phyloP scores from a whole-genome alignment of 2,113 vertebrate genomes.

The Oceanites oceanicus region DNA sequence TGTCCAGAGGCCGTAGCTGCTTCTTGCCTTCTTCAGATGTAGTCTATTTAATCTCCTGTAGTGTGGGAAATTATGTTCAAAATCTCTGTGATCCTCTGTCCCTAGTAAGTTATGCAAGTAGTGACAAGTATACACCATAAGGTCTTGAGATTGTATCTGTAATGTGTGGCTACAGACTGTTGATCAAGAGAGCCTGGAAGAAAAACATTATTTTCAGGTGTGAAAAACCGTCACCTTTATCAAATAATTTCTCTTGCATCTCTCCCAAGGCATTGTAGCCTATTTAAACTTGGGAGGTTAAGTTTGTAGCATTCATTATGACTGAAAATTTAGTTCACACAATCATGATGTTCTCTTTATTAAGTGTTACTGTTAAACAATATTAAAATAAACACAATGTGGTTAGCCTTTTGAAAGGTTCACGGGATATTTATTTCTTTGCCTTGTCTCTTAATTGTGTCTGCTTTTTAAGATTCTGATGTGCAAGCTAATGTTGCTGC shows the following conservation, averaged over 20 bases:
- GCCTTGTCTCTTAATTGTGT: constrained; percentile 68
- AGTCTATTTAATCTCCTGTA: constrained; percentile 85
- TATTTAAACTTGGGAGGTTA: constrained; percentile 90
- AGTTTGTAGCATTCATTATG: constrained; percentile 87
- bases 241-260: constrained; percentile 84
- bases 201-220: constrained; percentile 96
- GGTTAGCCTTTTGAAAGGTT: constrained; percentile 70
- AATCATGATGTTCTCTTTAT: constrained; percentile 78
- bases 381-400: constrained; percentile 70
- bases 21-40: constrained; percentile 76
- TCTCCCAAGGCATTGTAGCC: constrained; percentile 81
- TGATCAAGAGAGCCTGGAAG: constrained; percentile 86
- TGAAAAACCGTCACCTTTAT: constrained; percentile 94
- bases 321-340: constrained; percentile 80
- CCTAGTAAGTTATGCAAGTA: constrained; percentile 88
- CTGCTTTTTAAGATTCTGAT: constrained; percentile 39
- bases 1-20: constrained; percentile 62
- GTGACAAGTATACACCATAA: constrained; percentile 89
- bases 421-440: constrained; percentile 52
- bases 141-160: constrained; percentile 90
- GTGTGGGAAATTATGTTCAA: constrained; percentile 84
- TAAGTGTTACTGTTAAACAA: constrained; percentile 75
- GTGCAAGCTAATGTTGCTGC: neutral
- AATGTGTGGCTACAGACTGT: constrained; percentile 92
- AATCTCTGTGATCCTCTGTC: constrained; percentile 76